These are phyloP conservation scores for Drosophila prosaltans DNA, from an alignment of 1,140 invertebrate genomes.

Conservation along the genomic window DNA sequence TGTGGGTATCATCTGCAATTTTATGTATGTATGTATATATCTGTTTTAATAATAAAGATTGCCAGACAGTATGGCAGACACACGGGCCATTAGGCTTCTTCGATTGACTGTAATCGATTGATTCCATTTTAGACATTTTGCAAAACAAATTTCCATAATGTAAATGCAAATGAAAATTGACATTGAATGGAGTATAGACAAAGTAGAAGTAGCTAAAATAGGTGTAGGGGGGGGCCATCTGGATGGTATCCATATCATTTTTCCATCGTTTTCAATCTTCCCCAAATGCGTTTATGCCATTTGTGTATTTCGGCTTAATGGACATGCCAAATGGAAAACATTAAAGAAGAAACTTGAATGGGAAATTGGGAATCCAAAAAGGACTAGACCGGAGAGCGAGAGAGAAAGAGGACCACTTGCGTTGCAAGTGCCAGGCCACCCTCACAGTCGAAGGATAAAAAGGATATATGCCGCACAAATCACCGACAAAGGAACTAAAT, in stretches of 20 bases:
- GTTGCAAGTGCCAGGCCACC: conserved; percentile 64
- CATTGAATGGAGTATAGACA: conserved; percentile 63
- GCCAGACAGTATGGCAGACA: conserved; percentile 59
- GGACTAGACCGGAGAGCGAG: background rate
- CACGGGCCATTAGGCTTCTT: conserved; percentile 39
- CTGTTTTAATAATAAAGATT: conserved; percentile 42
- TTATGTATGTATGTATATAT: background rate
- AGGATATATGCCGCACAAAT: conserved; percentile 71
- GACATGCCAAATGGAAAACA: conserved; percentile 65
- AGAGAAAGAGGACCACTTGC: conserved; percentile 57
- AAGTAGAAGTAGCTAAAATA: conserved; percentile 17
- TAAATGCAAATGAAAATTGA: conserved; percentile 71
- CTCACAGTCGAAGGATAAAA: conserved; percentile 51
- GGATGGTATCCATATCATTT: conserved; percentile 16
- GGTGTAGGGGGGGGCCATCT: conserved; percentile 40
- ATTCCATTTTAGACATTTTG: conserved; percentile 45
- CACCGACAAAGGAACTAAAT: conserved; percentile 72
- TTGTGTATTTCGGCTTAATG: conserved; percentile 49
- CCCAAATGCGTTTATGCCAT: conserved; percentile 31
- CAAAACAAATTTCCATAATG: conserved; percentile 34
- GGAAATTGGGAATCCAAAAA: conserved; percentile 21
- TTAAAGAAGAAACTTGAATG: conserved; percentile 8
- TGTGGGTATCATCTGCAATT: background rate
- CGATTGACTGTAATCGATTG: conserved; percentile 49
- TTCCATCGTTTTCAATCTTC: conserved; percentile 33